Conservation (phyloP, 2,797 vertebrate species). For the Channallabes apus region DNA sequence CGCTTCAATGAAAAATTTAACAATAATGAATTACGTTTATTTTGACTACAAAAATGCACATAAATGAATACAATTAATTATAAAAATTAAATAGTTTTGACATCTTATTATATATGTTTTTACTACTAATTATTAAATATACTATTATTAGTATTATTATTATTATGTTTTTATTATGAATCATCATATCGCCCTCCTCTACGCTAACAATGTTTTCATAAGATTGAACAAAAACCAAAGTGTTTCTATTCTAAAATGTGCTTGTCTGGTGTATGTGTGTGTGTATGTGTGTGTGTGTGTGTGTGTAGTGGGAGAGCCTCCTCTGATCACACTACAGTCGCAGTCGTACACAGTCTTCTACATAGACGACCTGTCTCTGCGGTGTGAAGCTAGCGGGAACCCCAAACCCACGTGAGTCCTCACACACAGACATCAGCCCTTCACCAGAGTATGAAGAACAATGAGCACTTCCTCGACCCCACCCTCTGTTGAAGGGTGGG, state of each 20-base stretch:
- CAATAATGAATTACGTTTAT: not conserved
- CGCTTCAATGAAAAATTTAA: not conserved
- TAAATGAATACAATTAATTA: not conserved
- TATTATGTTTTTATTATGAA: too few relatives aligned
- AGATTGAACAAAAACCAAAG: not conserved
- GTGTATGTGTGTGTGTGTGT: constrained; percentile 35
- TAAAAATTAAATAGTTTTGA: not conserved
- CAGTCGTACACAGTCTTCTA: constrained; percentile 65
- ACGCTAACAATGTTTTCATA: not conserved
- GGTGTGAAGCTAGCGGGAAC: constrained; percentile 66
- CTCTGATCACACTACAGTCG: constrained; percentile 58
- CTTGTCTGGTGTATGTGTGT: not conserved
- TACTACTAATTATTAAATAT: not conserved
- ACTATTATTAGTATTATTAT: not conserved
- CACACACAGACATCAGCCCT: not conserved
- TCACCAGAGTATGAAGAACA: not conserved
- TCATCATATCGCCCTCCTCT: not conserved
- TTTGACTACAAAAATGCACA: not conserved
- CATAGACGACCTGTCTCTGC: constrained; percentile 63
- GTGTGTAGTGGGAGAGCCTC: constrained; percentile 67
- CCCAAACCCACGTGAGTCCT: constrained; percentile 68
- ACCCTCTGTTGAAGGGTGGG: too few relatives aligned
- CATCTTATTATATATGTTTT: not conserved
- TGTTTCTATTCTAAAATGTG: not conserved
- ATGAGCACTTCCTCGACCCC: too few relatives aligned